Percentiles rank a stretch among this genome's conserved stretches.
Evolutionary conservation across 2,797 vertebrate genomes (phyloP).

Genomic region (Microctenopoma stevenorrisi): DNA sequence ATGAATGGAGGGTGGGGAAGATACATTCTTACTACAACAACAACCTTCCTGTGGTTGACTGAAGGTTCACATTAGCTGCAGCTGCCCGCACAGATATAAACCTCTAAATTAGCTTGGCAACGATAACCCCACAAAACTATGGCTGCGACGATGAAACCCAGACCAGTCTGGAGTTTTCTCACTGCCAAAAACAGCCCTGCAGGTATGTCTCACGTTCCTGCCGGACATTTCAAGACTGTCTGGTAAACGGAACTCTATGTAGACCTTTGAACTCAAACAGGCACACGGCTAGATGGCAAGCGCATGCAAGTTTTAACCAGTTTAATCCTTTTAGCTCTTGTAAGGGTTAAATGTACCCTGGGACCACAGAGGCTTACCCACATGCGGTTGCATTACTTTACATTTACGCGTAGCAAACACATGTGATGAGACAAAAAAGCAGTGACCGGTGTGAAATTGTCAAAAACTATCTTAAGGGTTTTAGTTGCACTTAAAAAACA

Average conservation of each 20-base stretch:
- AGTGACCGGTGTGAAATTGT: slow-evolving; percentile 10
- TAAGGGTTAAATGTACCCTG: slow-evolving; percentile 23
- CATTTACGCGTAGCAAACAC: slow-evolving; percentile 9
- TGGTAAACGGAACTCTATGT: slow-evolving; percentile 65
- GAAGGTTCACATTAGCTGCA: slow-evolving; percentile 52
- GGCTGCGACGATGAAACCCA: slow-evolving; percentile 53
- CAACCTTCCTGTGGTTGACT: slow-evolving; percentile 39
- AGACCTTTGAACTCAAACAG: slow-evolving; percentile 63
- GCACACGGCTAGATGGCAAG: slow-evolving; percentile 30
- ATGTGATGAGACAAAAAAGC: slow-evolving; percentile 8
- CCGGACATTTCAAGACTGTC: slow-evolving; percentile 56
- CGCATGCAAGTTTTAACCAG: slow-evolving; percentile 10
- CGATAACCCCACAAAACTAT: slow-evolving; percentile 62
- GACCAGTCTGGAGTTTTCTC: slow-evolving; percentile 22
- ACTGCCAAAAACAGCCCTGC: slow-evolving; percentile 31
- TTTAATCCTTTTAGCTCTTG: not conserved
- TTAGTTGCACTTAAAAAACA: slow-evolving; percentile 17
- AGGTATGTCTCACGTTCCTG: slow-evolving; percentile 53
- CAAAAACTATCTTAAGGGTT: slow-evolving; percentile 23
- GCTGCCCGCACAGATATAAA: slow-evolving; percentile 59
- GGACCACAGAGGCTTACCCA: not conserved
- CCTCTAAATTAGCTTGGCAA: slow-evolving; percentile 65
- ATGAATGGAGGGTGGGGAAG: slow-evolving; percentile 49
- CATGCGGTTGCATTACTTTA: slow-evolving; percentile 6
- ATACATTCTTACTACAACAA: slow-evolving; percentile 49